Evolutionary conservation across 1,140 invertebrate genomes (phyloP).

Genomic region (Liolophura sinensis): DNA sequence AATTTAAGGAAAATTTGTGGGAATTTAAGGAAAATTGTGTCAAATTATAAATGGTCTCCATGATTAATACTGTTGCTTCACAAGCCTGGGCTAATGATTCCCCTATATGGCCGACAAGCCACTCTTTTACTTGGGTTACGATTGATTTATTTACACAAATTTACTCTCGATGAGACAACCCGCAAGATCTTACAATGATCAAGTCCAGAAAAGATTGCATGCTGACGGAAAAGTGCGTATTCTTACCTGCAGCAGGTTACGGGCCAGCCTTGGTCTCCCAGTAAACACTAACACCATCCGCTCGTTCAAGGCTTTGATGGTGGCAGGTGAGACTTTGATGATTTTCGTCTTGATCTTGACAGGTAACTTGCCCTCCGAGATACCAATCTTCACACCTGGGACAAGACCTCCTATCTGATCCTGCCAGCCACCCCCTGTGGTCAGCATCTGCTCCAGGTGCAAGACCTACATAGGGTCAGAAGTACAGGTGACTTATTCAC

Average conservation of each 20-base stretch:
- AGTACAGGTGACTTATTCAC: no score
- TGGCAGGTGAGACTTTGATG: conserved; percentile 40
- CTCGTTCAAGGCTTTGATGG: conserved; percentile 52
- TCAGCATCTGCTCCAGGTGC: conserved; percentile 63
- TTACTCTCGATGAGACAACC: no score
- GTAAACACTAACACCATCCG: conserved; percentile 63
- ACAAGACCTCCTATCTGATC: conserved; percentile 63
- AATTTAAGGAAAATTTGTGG: no score
- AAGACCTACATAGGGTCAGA: conserved; percentile 52
- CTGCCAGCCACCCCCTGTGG: conserved; percentile 66
- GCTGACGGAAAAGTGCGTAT: not conserved
- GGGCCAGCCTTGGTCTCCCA: conserved; percentile 64
- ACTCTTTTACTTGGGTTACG: no score
- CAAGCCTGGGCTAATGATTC: no score
- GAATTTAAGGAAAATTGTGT: no score
- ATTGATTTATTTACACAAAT: no score
- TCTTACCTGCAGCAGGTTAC: conserved; percentile 61
- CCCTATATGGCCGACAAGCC: no score
- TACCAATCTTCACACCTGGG: conserved; percentile 59
- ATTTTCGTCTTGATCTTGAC: conserved; percentile 51
- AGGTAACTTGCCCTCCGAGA: conserved; percentile 52
- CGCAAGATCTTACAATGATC: no score
- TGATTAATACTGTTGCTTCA: no score
- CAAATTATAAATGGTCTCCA: no score
- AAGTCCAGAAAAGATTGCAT: no score